phyloP scores from a whole-genome alignment of 2,888 invertebrate genomes.

The Synergus gifuensis region DNA sequence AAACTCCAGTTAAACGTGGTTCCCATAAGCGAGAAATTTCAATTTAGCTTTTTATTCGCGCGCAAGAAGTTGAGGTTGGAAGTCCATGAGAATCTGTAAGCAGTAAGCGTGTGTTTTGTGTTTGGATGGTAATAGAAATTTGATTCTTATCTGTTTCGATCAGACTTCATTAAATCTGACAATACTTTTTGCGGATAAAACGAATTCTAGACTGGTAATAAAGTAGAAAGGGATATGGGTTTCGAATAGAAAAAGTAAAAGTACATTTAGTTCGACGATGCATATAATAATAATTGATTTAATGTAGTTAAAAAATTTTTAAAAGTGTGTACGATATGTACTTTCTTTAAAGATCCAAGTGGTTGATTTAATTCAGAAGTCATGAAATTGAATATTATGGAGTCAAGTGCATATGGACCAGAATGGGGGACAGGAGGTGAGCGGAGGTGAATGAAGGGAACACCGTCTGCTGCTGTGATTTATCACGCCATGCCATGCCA shows the following conservation, averaged over 20 bases:
- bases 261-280: not conserved
- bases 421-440: conserved; percentile 47
- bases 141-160: not conserved
- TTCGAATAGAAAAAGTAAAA: not conserved
- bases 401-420: conserved; percentile 58
- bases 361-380: conserved; percentile 6
- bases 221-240: too few species aligned
- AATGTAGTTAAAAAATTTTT: not conserved
- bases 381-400: conserved; percentile 65
- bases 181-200: not conserved
- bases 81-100: not conserved
- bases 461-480: conserved; percentile 75
- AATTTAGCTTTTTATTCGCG: not conserved
- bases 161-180: not conserved
- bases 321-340: not conserved
- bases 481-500: conserved; percentile 71
- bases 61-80: not conserved
- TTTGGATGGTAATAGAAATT: not conserved
- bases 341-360: not conserved
- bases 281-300: not conserved
- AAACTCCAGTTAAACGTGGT: not conserved
- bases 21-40: not conserved
- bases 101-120: not conserved
- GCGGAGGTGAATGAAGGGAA: conserved; percentile 72
- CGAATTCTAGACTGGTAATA: too few species aligned